Evolutionary conservation across 2,888 invertebrate genomes (phyloP), one percentile per base, ranked within the genome.

Genomic region (Kuschelorhynchus macadamiae): DNA sequence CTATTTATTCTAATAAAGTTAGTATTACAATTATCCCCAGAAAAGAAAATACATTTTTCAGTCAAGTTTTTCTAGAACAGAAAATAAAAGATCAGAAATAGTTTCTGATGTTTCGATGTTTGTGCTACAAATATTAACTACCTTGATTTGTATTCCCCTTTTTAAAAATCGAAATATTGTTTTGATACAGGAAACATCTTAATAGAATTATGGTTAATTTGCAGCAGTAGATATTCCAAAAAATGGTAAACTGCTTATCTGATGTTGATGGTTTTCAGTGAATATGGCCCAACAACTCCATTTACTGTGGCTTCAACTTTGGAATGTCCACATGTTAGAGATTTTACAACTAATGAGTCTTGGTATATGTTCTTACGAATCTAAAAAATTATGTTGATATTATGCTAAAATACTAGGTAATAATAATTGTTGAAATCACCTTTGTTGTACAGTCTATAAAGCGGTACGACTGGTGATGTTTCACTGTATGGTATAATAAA

Each of bases 271-370:
- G 17, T 18, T 17, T 55, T 46, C 18, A 53, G 11, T 30, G 62
- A 44, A 30, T 25, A 52, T 16, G 50, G 53, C 39, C 44, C 62
- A 53, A 63, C 36, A 21, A 63, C 55, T 46, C 47, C 47, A 56
- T 56, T 55, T 44, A 62, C 46, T 17, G 55, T 63, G 8, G 55
- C 55, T 47, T 63, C 63, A 30, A 56, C 55, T 55, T 63, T 63
- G 17, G 55, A 55, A 33, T 47, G 55, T 17, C 55, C 63, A 55
- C 63, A 63, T 14, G 53, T 55, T 7, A 55, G n/a, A 1, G 36
- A 46, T 32, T 53, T 63, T 18, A 12, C 53, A 46, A 63, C 55
- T 36, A 33, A 30, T 7, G 53, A 63, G 16, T 55, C 55, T 16
- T 44, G 32, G 32, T 55, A 63, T 14, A 63, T 62, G 41, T 62